Evolutionary conservation across 2,797 vertebrate genomes (phyloP), one percentile per base, ranked within the genome.

Genomic region (Leucoraja ocellata): DNA sequence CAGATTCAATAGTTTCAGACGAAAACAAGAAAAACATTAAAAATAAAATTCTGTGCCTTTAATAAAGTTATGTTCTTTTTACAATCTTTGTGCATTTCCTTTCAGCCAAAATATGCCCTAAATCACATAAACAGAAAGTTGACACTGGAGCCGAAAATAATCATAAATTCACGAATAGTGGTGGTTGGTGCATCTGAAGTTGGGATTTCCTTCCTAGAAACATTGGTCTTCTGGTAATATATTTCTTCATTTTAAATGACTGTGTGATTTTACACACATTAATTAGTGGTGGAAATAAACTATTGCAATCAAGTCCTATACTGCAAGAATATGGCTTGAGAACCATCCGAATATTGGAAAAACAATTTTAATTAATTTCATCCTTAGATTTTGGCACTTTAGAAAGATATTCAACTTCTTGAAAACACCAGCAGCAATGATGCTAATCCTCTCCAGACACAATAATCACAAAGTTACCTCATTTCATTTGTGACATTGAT

Each of bases 151-250:
- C 97, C 98, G 0, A 98, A 98, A 96, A 94, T 97, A 28, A 96
- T 95, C 54, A 25, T 99, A 84, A 99, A 98, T 93, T 95, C 95
- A 94, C 96, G 97, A 95, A 97, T 99, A 1, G 98, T 99, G 94
- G 97, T 99, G 90, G 97, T 99, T 78, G 98, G 99, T 28, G 98
- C 98, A 0, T 99, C 99, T 0, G 97, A 96, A 94, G 98, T 98
- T 0, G 98, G 96, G 39, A 95, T 99, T 93, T 97, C 98, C 84
- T 98, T 99, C 94, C 96, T 99, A 5, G 97, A 99, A 96, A 97
- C 96, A 0, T 94, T 99, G 0, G 93, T 97, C 58, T 98, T 98
- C 95, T 97, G 98, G 99, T 99, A 96, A 68, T 68, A 88, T 36
- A 88, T 96, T 94, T 94, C 58, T 95, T 93, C 94, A 92, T 9